Evolutionary conservation across 1,140 invertebrate species (phyloP).

Genomic region (Cyclargus thomasi): DNA sequence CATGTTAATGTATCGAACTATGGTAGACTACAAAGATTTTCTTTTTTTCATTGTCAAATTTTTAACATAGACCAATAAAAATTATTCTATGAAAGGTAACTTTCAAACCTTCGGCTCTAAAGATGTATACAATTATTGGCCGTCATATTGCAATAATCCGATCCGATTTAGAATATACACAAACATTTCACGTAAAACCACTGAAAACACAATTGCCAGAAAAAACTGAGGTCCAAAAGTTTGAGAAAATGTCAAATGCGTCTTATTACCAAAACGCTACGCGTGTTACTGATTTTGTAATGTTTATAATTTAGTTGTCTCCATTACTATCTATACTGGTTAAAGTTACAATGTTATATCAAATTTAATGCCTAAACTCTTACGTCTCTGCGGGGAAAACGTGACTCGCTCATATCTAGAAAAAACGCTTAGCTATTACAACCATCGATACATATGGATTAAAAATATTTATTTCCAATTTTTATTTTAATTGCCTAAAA

Average conservation of each 20-base stretch:
- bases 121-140: not conserved
- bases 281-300: slow-evolving; percentile 18
- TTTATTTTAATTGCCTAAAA: too few species aligned
- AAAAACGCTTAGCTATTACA: not conserved
- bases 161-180: too few species aligned
- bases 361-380: slow-evolving; percentile 13
- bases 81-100: not conserved
- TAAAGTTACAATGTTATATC: slow-evolving; percentile 9
- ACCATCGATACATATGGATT: not conserved
- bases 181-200: too few species aligned
- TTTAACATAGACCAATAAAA: too few species aligned
- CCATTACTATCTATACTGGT: slow-evolving; percentile 18
- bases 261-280: slow-evolving; percentile 20
- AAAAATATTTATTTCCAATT: too few species aligned
- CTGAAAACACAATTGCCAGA: too few species aligned
- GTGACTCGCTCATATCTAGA: not conserved
- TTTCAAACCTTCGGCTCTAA: not conserved
- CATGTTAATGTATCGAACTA: too few species aligned
- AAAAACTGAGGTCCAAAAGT: too few species aligned
- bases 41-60: too few species aligned
- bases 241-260: slow-evolving; percentile 5
- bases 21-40: too few species aligned
- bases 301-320: slow-evolving; percentile 21
- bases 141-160: slow-evolving; percentile 2
- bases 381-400: slow-evolving; percentile 13